phyloP scores from a whole-genome alignment of 2,888 invertebrate genomes.

The Drosophila putrida region DNA sequence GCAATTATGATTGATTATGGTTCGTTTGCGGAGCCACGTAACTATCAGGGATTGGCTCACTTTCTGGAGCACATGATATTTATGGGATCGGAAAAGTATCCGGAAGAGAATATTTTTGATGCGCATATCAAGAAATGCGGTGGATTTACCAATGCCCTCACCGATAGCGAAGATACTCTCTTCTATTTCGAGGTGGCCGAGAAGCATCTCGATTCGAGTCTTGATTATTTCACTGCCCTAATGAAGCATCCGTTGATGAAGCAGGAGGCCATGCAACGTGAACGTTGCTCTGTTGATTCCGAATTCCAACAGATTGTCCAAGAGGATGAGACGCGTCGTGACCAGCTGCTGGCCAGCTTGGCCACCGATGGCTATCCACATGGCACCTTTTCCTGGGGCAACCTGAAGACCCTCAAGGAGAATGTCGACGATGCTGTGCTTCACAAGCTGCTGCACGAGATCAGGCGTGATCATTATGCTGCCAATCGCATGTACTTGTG shows the following conservation, averaged over 20 bases:
- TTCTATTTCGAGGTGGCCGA: constrained; percentile 96
- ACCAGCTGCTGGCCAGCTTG: constrained; percentile 91
- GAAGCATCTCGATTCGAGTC: constrained; percentile 90
- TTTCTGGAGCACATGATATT: constrained; percentile 97
- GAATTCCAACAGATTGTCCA: constrained; percentile 94
- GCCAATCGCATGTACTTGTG: constrained; percentile 95
- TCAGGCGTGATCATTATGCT: constrained; percentile 92
- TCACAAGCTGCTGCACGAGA: constrained; percentile 90
- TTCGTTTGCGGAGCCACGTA: constrained; percentile 91
- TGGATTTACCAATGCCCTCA: constrained; percentile 94
- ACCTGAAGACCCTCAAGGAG: constrained; percentile 90
- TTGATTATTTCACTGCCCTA: constrained; percentile 95
- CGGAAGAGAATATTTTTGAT: constrained; percentile 94
- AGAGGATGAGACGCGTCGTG: constrained; percentile 90
- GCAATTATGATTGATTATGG: constrained; percentile 92
- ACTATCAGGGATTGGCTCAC: constrained; percentile 93
- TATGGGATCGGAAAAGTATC: constrained; percentile 96
- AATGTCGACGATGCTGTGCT: constrained; percentile 89
- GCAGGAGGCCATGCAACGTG: constrained; percentile 93
- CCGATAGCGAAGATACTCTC: constrained; percentile 94
- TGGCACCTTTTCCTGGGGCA: constrained; percentile 94
- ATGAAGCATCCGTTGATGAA: constrained; percentile 94
- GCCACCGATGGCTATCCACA: constrained; percentile 90
- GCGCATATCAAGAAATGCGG: constrained; percentile 93
- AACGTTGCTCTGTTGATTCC: constrained; percentile 95